Conservation (phyloP, 2,797 vertebrate species). For the Galaxias olidus region DNA sequence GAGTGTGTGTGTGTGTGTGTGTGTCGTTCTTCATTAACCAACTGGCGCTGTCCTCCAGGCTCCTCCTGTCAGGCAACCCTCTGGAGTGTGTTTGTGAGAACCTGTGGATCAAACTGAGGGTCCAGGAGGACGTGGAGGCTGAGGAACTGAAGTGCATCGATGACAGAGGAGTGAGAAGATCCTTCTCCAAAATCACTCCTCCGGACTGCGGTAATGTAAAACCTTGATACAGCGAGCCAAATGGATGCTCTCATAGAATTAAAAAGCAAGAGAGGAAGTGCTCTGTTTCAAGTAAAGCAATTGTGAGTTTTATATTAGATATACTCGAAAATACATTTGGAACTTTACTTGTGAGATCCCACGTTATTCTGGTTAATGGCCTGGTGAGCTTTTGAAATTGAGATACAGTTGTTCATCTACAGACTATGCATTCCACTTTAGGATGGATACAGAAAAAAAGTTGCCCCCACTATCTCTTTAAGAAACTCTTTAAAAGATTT, state of each 20-base stretch:
- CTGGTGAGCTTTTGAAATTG: too few species aligned
- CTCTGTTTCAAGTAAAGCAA: too few species aligned
- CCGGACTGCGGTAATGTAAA: conserved; percentile 89
- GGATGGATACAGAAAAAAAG: too few species aligned
- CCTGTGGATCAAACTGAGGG: conserved; percentile 91
- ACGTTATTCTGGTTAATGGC: too few species aligned
- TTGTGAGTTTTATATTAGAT: too few species aligned
- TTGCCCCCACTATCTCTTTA: too few species aligned
- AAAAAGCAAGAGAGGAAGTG: not conserved
- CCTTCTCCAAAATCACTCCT: conserved; percentile 79
- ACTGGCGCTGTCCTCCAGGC: conserved; percentile 46
- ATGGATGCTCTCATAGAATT: too few species aligned
- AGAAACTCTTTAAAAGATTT: too few species aligned
- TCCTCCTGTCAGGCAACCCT: conserved; percentile 86
- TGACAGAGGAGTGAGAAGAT: conserved; percentile 75
- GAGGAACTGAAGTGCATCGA: conserved; percentile 86
- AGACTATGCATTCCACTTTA: too few species aligned
- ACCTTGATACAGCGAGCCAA: conserved; percentile 13
- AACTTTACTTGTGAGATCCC: too few species aligned
- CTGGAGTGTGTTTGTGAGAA: conserved; percentile 93
- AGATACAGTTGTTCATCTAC: too few species aligned
- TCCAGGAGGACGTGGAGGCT: conserved; percentile 78
- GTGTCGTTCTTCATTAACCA: not conserved
- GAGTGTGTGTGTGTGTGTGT: not conserved
- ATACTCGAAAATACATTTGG: too few species aligned